Conservation (phyloP, 2,888 invertebrate genomes). For the Panopea generosa region DNA sequence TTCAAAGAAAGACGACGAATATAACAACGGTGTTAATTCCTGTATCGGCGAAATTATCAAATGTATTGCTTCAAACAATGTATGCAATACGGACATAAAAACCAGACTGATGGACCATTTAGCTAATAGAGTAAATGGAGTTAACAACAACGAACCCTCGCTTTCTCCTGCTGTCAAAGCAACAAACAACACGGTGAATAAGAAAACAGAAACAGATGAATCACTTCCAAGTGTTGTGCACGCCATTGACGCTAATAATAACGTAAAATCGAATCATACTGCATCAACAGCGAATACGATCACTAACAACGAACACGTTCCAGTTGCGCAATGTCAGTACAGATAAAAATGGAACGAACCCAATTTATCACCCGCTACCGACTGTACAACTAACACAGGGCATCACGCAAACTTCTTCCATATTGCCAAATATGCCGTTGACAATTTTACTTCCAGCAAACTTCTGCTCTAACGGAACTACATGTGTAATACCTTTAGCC, state of each 20-base stretch:
- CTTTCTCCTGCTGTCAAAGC: too few relatives aligned
- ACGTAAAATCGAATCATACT: too few relatives aligned
- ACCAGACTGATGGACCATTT: slow-evolving; percentile 54
- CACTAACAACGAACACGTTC: too few relatives aligned
- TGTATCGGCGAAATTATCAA: slow-evolving; percentile 59
- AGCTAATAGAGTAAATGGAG: slow-evolving; percentile 36
- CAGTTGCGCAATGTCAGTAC: neutral
- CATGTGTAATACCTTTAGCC: slow-evolving; percentile 48
- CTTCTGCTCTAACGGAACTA: slow-evolving; percentile 37
- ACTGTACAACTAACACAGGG: neutral
- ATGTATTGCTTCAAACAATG: slow-evolving; percentile 39
- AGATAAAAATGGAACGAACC: neutral
- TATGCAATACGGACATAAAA: slow-evolving; percentile 47
- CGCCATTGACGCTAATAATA: too few relatives aligned
- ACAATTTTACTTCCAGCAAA: slow-evolving; percentile 56
- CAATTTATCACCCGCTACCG: too few relatives aligned
- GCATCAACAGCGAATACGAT: too few relatives aligned
- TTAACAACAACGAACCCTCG: neutral
- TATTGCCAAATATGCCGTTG: slow-evolving; percentile 36
- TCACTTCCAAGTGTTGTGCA: neutral
- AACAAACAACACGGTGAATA: neutral
- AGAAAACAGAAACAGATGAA: neutral
- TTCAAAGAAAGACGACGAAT: slow-evolving; percentile 33
- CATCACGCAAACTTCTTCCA: neutral
- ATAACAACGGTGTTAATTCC: slow-evolving; percentile 51